Percentiles rank a stretch among this genome's conserved stretches.
Evolutionary conservation across 2,113 vertebrate species (phyloP).

Genomic region (Tringa solitaria): DNA sequence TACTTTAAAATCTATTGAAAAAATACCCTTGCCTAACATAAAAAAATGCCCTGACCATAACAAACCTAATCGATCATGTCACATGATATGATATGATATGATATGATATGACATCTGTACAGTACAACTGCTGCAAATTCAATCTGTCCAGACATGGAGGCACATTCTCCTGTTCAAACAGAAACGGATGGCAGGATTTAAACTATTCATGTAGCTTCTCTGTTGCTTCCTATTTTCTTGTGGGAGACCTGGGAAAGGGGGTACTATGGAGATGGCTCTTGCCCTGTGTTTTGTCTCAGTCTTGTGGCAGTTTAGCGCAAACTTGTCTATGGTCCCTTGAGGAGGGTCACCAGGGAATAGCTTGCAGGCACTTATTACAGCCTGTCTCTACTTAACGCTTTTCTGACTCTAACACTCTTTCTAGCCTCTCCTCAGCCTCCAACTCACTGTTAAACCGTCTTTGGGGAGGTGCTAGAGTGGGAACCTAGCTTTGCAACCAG

Average conservation of each 20-base stretch:
- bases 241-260: not conserved
- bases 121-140: not conserved
- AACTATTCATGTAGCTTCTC: not conserved
- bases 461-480: not conserved
- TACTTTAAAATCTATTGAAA: not conserved
- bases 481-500: not conserved
- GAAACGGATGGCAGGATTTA: not conserved
- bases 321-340: not conserved
- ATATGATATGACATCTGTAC: not conserved
- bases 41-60: not conserved
- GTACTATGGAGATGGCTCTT: not conserved
- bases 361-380: not conserved
- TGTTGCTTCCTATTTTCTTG: not conserved
- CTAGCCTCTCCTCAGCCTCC: not conserved
- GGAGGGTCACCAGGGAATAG: not conserved
- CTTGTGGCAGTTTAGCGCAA: not conserved
- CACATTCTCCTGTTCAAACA: not conserved
- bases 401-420: not conserved
- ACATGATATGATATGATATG: not conserved
- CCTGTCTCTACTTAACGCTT: not conserved
- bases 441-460: not conserved
- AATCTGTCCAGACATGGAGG: not conserved
- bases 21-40: not conserved
- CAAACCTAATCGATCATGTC: not conserved
- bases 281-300: not conserved